A percentile compares a stretch with the other conserved stretches of the same genome.
Evolutionary conservation across 2,797 vertebrate species (phyloP).

Genomic region (Syngnathus rostellatus): DNA sequence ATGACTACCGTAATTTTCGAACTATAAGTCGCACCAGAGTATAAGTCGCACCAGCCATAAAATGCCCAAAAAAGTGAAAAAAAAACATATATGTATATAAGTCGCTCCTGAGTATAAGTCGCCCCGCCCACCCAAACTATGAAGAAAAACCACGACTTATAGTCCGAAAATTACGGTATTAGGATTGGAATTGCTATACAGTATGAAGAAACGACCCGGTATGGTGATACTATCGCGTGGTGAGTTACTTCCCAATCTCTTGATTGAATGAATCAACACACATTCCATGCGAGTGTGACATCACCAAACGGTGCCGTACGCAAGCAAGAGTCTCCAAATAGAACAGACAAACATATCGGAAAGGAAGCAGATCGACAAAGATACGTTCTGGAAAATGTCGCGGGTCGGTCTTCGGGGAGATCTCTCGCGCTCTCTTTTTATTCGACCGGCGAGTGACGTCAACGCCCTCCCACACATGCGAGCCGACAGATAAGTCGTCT

Average conservation of each 20-base stretch:
- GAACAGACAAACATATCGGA: neutral
- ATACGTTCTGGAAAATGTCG: neutral
- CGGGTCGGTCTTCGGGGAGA: neutral
- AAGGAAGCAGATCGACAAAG: slow-evolving; percentile 1
- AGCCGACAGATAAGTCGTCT: slow-evolving; percentile 23
- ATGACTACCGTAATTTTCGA: no score
- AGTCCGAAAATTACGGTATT: no score
- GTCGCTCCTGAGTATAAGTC: no score
- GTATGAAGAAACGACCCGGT: neutral
- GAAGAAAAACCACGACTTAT: no score
- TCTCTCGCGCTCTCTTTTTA: slow-evolving; percentile 9
- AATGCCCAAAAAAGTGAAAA: no score
- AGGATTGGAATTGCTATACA: no score
- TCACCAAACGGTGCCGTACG: neutral
- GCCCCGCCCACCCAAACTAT: no score
- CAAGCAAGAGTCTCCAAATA: neutral
- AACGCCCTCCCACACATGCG: slow-evolving; percentile 17
- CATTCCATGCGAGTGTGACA: neutral
- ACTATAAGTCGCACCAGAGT: no score
- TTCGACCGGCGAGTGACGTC: slow-evolving; percentile 12
- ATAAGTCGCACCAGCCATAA: no score
- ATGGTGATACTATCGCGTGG: neutral
- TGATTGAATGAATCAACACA: neutral
- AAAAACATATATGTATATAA: no score
- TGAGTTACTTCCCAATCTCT: neutral